Percentiles rank a stretch among this genome's conserved stretches.
Conservation (phyloP, 2,888 invertebrate species). For the Pocota personata region DNA sequence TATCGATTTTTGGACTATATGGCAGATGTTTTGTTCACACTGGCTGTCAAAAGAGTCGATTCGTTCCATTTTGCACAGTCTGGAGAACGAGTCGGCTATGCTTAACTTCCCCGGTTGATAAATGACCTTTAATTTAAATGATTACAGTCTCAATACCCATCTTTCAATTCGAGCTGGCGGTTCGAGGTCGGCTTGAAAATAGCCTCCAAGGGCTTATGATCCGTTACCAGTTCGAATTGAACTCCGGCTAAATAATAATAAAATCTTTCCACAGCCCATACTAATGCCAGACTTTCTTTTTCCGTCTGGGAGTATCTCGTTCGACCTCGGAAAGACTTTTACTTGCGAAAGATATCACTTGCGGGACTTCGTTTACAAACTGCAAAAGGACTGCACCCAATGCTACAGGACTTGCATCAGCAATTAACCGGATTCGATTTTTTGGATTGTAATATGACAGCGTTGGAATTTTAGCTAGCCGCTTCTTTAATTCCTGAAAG, state of each 20-base stretch:
- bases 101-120: background rate
- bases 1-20: background rate
- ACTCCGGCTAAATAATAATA: constrained; percentile 32
- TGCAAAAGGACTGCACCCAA: too few relatives aligned
- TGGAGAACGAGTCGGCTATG: constrained; percentile 14
- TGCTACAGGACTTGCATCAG: too few relatives aligned
- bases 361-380: constrained; percentile 46
- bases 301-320: constrained; percentile 68
- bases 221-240: constrained; percentile 44
- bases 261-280: constrained; percentile 67
- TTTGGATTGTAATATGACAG: background rate
- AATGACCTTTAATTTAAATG: background rate
- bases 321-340: constrained; percentile 68
- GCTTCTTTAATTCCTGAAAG: constrained; percentile 23
- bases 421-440: constrained; percentile 43
- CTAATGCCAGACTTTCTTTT: constrained; percentile 67
- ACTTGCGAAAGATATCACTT: constrained; percentile 64
- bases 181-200: background rate
- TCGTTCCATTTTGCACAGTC: background rate
- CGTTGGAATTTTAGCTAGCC: too few relatives aligned
- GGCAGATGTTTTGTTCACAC: constrained; percentile 18
- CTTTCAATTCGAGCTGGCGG: background rate
- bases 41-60: background rate
- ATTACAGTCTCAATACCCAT: background rate
- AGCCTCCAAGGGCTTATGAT: constrained; percentile 7